Conservation (phyloP, 2,113 vertebrate genomes). For the Chlorocebus sabaeus region DNA sequence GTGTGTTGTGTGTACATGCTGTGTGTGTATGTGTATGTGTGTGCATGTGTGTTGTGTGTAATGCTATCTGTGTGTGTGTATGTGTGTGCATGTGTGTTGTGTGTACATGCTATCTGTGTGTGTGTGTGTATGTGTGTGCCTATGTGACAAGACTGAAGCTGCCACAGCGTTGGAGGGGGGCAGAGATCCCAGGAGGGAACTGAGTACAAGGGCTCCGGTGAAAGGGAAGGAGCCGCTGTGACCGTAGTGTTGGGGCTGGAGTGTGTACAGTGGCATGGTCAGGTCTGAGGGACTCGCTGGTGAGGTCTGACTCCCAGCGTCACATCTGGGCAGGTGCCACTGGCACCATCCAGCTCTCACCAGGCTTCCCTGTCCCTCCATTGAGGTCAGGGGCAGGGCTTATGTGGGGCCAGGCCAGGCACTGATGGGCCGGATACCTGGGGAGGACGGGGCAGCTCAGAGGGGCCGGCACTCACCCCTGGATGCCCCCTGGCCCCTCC, state of each 20-base stretch:
- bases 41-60: background rate
- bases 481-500: background rate
- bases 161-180: background rate
- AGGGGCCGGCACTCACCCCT: background rate
- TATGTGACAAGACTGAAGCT: background rate
- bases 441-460: background rate
- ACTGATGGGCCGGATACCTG: background rate
- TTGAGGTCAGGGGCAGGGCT: background rate
- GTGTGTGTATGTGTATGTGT: background rate
- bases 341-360: too few relatives aligned
- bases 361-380: background rate
- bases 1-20: background rate
- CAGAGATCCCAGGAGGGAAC: background rate
- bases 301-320: background rate
- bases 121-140: background rate
- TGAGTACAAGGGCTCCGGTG: background rate
- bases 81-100: too few relatives aligned
- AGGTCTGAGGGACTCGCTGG: background rate
- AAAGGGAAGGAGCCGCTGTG: background rate
- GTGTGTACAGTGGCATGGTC: background rate
- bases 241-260: background rate
- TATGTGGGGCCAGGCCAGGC: background rate
- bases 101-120: background rate
- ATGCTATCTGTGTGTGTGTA: background rate
- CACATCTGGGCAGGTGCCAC: background rate